phyloP scores from a whole-genome alignment of 2,888 invertebrate genomes.

The Dilophus febrilis region DNA sequence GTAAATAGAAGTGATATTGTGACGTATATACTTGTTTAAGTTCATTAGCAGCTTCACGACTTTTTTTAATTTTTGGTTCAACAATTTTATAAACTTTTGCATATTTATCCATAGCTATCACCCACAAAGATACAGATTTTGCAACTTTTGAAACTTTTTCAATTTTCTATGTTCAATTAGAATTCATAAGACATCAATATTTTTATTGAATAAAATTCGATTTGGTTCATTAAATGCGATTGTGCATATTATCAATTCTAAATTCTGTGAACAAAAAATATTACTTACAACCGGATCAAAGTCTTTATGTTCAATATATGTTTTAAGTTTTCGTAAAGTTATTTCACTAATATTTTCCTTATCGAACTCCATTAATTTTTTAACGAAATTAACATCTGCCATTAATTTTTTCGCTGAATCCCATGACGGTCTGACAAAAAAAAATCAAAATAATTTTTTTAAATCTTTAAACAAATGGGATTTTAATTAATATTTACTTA shows the following conservation, averaged over 20 bases:
- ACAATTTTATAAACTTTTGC: conserved; percentile 73
- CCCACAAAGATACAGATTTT: conserved; percentile 84
- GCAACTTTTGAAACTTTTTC: conserved; percentile 78
- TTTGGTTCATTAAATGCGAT: no score
- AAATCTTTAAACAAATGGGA: conserved; percentile 2
- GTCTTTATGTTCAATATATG: conserved; percentile 69
- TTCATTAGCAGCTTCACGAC: conserved; percentile 61
- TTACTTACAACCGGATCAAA: conserved; percentile 64
- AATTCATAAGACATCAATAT: no score
- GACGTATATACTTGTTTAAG: conserved; percentile 51
- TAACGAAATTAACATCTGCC: conserved; percentile 68
- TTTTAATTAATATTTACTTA: conserved; percentile 37
- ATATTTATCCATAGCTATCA: conserved; percentile 77
- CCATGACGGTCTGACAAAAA: conserved; percentile 60
- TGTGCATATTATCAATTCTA: neutral
- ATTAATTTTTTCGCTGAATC: conserved; percentile 62
- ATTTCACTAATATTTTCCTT: conserved; percentile 72
- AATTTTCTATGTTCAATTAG: conserved; percentile 45
- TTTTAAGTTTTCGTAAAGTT: conserved; percentile 59
- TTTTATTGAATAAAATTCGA: no score
- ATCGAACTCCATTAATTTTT: conserved; percentile 65
- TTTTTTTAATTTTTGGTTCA: conserved; percentile 67
- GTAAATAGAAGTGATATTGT: neutral
- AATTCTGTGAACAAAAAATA: no score
- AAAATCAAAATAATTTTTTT: neutral